Conservation (phyloP, 2,113 vertebrate species). For the Onychostruthus taczanowskii region DNA sequence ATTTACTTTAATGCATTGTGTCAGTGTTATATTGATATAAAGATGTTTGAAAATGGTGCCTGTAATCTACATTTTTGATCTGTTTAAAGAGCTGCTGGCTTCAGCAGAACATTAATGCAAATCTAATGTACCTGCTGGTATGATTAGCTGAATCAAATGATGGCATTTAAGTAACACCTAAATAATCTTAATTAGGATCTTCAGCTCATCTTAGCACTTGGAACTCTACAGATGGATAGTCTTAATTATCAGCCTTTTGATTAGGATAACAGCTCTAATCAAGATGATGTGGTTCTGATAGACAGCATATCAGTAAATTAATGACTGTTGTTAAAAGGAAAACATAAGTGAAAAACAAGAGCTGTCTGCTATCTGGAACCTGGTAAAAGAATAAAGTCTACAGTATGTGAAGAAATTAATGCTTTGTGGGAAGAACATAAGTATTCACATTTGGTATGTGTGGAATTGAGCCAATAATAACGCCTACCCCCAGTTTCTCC, state of each 20-base stretch:
- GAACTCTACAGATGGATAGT: conserved; percentile 83
- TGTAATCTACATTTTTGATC: conserved; percentile 77
- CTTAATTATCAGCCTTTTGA: conserved; percentile 86
- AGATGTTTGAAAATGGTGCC: conserved; percentile 63
- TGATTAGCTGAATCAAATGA: conserved; percentile 87
- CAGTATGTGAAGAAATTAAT: conserved; percentile 14
- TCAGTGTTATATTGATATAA: conserved; percentile 65
- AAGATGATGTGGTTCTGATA: conserved; percentile 82
- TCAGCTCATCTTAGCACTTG: conserved; percentile 80
- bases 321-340: conserved; percentile 75
- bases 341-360: conserved; percentile 70
- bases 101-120: conserved; percentile 82
- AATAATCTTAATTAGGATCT: conserved; percentile 86
- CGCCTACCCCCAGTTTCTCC: not conserved
- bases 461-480: conserved; percentile 31
- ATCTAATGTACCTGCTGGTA: conserved; percentile 84
- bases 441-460: conserved; percentile 63
- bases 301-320: conserved; percentile 82
- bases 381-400: conserved; percentile 40
- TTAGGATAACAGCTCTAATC: conserved; percentile 86
- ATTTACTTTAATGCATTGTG: conserved; percentile 64
- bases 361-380: conserved; percentile 58
- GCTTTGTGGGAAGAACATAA: conserved; percentile 32
- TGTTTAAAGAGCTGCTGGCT: conserved; percentile 75
- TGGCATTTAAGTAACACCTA: conserved; percentile 84